Evolutionary conservation across 2,888 invertebrate genomes (phyloP), one percentile per base, ranked within the genome.

Genomic region (Yponomeuta malinellus): DNA sequence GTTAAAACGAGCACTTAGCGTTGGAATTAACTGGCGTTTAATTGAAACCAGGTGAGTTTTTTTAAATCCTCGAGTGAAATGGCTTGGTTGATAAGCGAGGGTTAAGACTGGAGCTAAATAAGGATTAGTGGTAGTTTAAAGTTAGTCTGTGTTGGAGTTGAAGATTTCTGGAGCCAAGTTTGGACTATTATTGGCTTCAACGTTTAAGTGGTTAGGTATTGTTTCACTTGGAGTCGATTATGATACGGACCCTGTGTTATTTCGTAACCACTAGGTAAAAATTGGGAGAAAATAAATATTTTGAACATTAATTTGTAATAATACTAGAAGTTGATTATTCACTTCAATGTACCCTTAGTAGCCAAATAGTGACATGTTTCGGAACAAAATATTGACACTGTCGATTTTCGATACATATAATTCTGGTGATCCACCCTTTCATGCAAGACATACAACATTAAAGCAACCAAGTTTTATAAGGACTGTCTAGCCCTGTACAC

Each of bases 11-110:
- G 82, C 86, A 89, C 87, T 90, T 89, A 88, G 84, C 86, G 75
- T 78, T 75, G 79, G 85, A 87, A 89, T 90, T 89, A 90, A 89
- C 86, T 81, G 83, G 82, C 81, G 81, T 77, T 86, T 89, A 90
- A 92, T 91, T 91, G 90, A 90, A 90, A 91, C 87, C 88, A 85
- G 86, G 83, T 80, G 83, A 82, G 80, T 79, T 78, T 79, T 59
- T 82, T 86, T 88, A 87, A 86, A 79, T 77, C 76, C 74, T 70
- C 73, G 76, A 75, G 74, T 75, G 77, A 80, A 79, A 78, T 79
- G 63, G 76, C 79, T 75, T 29, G 65, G 59, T 81, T 83, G 89
- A 88, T 88, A 87, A 89, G 83, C 78, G 77, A 76, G 74, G 75
- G 74, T 72, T 87, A 85, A 89, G 84, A 87, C 84, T 74, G 78